Evolutionary conservation across 2,888 invertebrate genomes (phyloP), one percentile per base, ranked within the genome.

Genomic region (Bruchidius siliquastri): DNA sequence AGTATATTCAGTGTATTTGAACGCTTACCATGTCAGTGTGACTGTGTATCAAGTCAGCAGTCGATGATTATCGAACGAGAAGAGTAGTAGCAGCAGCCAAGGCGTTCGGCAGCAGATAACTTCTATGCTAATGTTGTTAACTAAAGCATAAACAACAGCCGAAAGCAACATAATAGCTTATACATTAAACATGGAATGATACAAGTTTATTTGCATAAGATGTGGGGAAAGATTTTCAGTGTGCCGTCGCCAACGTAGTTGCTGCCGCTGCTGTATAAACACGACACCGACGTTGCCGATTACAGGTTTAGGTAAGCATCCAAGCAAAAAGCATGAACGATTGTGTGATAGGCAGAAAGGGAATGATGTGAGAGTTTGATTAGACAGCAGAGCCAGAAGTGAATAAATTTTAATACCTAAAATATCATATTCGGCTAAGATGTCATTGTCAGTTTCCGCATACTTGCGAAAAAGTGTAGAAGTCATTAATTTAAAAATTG

Each of bases 121-220:
- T 81, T 80, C 84, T 82, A 83, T 84, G 83, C 83, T 84, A 84
- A 84, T 84, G 82, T 79, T 81, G 82, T 81, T 83, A 84, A 84
- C 83, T 83, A 84, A 84, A 84, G 84, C 83, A 84, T 84, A 84
- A 84, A 85, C 85, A 84, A 84, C 82, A 82, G 81, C 84, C 83
- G 81, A 84, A 84, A 83, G 83, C 82, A 83, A 83, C 85, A 84
- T 84, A 85, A 84, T 85, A 84, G 84, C 84, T 84, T 84, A 85
- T 84, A 84, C 84, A 85, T 85, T 85, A 85, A 84, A 84, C 85
- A 85, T 85, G 83, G 83, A 83, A 83, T 81, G 83, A 84, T 84
- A 84, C 83, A 82, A 82, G 82, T 77, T 78, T 81, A 85, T 85
- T 85, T 84, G 83, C 85, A 85, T 85, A 84, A 84, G 84, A 84